A percentile compares a stretch with the other conserved stretches of the same genome.
Conservation (phyloP, 2,113 vertebrate species). For the Tupaia tana region DNA sequence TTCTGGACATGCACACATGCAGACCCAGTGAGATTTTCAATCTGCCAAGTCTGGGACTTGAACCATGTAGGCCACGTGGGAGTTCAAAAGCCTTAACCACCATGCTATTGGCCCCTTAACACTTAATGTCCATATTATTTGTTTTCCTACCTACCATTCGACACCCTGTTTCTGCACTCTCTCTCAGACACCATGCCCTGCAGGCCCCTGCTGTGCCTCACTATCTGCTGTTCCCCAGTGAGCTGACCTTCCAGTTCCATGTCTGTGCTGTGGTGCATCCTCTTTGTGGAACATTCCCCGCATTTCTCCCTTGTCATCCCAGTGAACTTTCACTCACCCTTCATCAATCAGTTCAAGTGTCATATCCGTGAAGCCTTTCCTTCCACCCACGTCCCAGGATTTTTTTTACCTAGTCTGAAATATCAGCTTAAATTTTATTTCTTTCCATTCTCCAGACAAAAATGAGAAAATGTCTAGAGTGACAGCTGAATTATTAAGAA, state of each 20-base stretch:
- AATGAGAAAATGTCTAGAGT: background rate
- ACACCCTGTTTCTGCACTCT: background rate
- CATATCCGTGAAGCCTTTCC: background rate
- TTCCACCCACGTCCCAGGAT: background rate
- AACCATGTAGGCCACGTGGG: no score
- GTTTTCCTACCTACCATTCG: background rate
- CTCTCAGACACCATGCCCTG: background rate
- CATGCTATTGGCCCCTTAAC: no score
- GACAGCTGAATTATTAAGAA: conserved; percentile 66
- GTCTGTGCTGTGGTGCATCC: background rate
- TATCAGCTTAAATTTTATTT: conserved; percentile 27
- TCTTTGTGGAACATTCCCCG: background rate
- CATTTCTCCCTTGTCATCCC: background rate
- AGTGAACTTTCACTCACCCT: background rate
- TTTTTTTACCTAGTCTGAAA: conserved; percentile 23
- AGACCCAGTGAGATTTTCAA: no score
- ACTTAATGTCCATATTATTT: no score
- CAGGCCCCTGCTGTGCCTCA: fast-evolving
- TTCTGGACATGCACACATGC: no score
- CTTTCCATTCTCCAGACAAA: conserved; percentile 45
- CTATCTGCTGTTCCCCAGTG: background rate
- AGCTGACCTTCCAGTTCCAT: background rate
- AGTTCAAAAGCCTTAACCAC: no score
- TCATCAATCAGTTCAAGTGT: background rate
- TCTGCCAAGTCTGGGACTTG: background rate